Base-by-base conservation (phyloP, 1,140 invertebrate genomes). In the Monochamus saltuarius region DNA sequence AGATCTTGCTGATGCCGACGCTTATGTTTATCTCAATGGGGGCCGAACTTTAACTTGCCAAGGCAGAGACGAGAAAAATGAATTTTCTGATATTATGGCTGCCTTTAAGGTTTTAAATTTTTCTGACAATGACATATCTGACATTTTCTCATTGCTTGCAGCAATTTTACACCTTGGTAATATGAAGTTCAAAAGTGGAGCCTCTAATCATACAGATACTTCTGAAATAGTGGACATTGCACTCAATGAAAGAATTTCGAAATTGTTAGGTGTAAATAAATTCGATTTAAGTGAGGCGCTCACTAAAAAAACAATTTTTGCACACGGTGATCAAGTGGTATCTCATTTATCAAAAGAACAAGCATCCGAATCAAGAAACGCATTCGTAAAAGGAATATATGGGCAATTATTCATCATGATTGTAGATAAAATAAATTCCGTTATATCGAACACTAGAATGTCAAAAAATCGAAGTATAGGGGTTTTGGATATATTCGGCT, bases 401-500 rank as follows among this genome's bases (percentile, higher is more conserved):
- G 93, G 94, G 1, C 84, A 89, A 62, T 85, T 98, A 66, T 98
- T 98, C 75, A 84, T 94, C 45, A 90, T 88, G 78, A 93, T 98
- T 56, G 91, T 97, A 0, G 84, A 89, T 9, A 91, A 93, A 75
- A 95, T 98, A 46, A 98, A 98, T 73, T 81, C 84, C 62, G 92
- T 94, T 0, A 92, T 97, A 68, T 90, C 84, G 71, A 87, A 86
- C 78, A 83, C 84, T 14, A 81, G 85, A 62, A 75, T 78, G 10
- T 67, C 81, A 2, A 77, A 77, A 2, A 83, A 88, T 64, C 85
- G 82, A 56, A 88, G 87, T 1, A 95, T 97, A 61, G 95, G 95
- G 8, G 91, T 98, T 6, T 79, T 98, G 39, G 95, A 98, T 75
- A 97, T 98, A 66, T 97, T 97, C 79, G 95, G 95, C 10, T 98